Conservation (phyloP, 2,888 invertebrate species). For the Xestia c-nigrum region DNA sequence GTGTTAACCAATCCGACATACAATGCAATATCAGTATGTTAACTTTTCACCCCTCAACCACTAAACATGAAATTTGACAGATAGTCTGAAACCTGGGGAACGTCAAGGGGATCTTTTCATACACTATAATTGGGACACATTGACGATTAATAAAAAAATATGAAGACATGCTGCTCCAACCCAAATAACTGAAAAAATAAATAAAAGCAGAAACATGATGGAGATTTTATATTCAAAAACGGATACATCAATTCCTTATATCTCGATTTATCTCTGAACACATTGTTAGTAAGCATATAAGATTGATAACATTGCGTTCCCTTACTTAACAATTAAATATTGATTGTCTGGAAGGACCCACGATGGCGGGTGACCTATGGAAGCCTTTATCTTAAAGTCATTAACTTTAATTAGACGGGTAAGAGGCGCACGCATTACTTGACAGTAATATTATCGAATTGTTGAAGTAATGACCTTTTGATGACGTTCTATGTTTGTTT, state of each 20-base stretch:
- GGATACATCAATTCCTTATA: constrained; percentile 33
- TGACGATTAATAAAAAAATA: neutral
- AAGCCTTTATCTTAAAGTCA: constrained; percentile 57
- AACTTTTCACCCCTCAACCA: neutral
- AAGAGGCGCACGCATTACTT: constrained; percentile 41
- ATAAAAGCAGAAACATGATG: too few relatives aligned
- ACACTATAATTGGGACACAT: too few relatives aligned
- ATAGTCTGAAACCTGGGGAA: neutral
- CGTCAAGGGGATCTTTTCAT: too few relatives aligned
- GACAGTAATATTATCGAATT: constrained; percentile 33
- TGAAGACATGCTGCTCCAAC: neutral
- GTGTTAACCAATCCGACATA: neutral
- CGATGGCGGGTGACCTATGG: constrained; percentile 50
- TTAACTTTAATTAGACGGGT: constrained; percentile 59
- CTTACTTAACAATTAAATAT: constrained; percentile 40
- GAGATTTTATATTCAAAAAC: neutral
- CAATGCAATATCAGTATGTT: neutral
- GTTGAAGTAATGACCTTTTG: constrained; percentile 31
- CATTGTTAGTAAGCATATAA: constrained; percentile 27
- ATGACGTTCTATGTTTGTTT: constrained; percentile 10
- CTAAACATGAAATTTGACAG: too few relatives aligned
- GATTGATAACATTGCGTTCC: constrained; percentile 29
- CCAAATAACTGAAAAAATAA: too few relatives aligned
- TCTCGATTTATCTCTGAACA: neutral
- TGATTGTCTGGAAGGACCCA: constrained; percentile 28